A percentile compares a stretch with the other conserved stretches of the same genome.
phyloP scores from a whole-genome alignment of 2,888 invertebrate genomes.

The Xanthia icteritia region DNA sequence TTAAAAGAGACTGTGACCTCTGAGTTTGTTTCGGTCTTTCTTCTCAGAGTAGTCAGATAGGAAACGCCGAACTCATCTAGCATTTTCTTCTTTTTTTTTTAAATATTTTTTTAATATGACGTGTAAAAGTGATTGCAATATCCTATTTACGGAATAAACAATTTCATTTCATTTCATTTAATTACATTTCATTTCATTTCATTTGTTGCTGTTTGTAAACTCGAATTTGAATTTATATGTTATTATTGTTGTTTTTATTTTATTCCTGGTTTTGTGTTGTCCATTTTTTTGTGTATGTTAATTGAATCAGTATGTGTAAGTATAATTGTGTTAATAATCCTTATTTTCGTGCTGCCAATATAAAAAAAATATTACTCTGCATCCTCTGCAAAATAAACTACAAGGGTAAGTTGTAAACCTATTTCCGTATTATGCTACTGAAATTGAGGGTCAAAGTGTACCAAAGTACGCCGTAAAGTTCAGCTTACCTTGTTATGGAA shows the following conservation, averaged over 20 bases:
- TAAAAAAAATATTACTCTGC: neutral
- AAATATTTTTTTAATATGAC: too few relatives aligned
- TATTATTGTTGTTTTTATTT: too few relatives aligned
- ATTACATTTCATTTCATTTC: too few relatives aligned
- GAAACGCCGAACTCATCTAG: too few relatives aligned
- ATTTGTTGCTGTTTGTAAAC: slow-evolving; percentile 39
- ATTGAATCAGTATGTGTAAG: neutral
- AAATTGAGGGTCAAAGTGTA: slow-evolving; percentile 28
- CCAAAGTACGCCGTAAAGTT: slow-evolving; percentile 32
- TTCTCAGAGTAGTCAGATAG: too few relatives aligned
- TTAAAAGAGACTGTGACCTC: too few relatives aligned
- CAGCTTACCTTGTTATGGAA: slow-evolving; percentile 41
- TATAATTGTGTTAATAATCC: neutral
- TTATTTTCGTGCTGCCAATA: neutral
- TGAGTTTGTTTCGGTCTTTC: too few relatives aligned
- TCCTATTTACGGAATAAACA: too few relatives aligned
- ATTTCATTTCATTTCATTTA: too few relatives aligned
- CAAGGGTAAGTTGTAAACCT: slow-evolving; percentile 34
- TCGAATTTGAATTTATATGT: slow-evolving; percentile 14
- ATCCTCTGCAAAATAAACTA: slow-evolving; percentile 7
- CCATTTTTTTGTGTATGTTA: too few relatives aligned
- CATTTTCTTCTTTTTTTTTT: too few relatives aligned
- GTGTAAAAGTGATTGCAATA: too few relatives aligned
- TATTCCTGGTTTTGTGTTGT: neutral
- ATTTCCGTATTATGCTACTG: slow-evolving; percentile 22